Evolutionary conservation across 2,113 vertebrate species (phyloP).

Genomic region (Mastomys natalensis): DNA sequence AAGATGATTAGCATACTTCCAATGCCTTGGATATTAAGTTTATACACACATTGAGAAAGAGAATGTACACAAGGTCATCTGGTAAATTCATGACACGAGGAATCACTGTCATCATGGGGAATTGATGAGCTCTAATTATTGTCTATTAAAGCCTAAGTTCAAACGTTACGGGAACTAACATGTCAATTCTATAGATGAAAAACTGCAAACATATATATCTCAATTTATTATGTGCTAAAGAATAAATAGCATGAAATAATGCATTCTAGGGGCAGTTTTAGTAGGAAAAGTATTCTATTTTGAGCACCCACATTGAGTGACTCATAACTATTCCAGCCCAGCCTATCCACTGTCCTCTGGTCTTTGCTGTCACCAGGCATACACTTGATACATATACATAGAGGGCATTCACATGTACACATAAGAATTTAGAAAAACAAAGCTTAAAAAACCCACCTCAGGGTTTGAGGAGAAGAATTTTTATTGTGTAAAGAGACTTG

Average conservation of each 20-base stretch:
- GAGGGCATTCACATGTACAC: too few species aligned
- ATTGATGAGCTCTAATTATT: slow-evolving; percentile 40
- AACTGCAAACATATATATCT: neutral
- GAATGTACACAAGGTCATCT: neutral
- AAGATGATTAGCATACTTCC: neutral
- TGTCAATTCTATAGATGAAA: neutral
- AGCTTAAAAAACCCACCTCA: neutral
- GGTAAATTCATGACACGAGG: neutral
- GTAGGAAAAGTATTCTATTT: neutral
- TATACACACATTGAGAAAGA: neutral
- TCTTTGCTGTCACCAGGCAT: neutral
- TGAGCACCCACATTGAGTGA: neutral
- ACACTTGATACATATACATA: neutral
- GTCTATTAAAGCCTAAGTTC: slow-evolving; percentile 45
- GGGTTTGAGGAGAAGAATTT: neutral
- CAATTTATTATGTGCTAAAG: slow-evolving; percentile 7
- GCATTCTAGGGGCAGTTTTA: neutral
- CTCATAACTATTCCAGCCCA: too few species aligned
- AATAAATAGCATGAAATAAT: neutral
- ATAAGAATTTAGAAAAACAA: neutral
- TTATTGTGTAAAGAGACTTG: neutral
- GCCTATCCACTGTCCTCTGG: neutral
- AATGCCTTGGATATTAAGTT: neutral
- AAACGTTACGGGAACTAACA: slow-evolving; percentile 50
- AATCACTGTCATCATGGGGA: neutral